Base-by-base conservation (phyloP, 2,113 vertebrate genomes). In the Oceanodroma tethys region DNA sequence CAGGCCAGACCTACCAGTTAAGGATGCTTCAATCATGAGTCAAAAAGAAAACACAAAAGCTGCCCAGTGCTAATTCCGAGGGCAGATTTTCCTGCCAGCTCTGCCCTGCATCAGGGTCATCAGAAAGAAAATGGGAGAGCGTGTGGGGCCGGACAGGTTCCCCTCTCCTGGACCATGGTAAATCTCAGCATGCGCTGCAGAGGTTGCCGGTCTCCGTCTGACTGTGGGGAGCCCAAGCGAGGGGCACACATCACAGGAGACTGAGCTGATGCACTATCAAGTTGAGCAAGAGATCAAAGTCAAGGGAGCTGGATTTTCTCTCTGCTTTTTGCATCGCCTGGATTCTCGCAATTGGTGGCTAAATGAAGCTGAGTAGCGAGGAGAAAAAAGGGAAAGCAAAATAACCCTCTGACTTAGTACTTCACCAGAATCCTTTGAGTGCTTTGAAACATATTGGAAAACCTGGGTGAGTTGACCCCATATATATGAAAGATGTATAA, bases 221-320 rank as follows among this genome's bases (percentile, higher is more conserved):
- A 5, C 30, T 1, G 5, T 13, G 0, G 60, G 40, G 40, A 81
- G 78, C 47, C 65, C 8, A 7, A 25, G 63, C 1, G 5, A 91
- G 55, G 60, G 59, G 66, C 62, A 79, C 62, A 74, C 55, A 40
- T 10, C 36, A 13, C 42, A 34, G 60, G 58, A 72, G 32, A n/a
- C 48, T 0, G 7, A 71, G 63, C 48, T 52, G 47, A 30, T 26
- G 45, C n/a, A 6, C 53, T 30, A 8, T 38, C 52, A 32, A 34
- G 86, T 65, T 63, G 73, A 93, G 62, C 74, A 88, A 78, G 50
- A 97, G 82, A 96, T 95, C 95, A 95, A 93, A 97, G 90, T 30
- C 56, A 60, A 68, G 47, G 42, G 21, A 76, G 55, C 16, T 79
- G 73, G 36, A 60, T 58, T 74, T 95, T 83, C 59, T 63, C 73